phyloP scores from a whole-genome alignment of 2,113 vertebrate genomes.

The Scytalopus superciliaris region DNA sequence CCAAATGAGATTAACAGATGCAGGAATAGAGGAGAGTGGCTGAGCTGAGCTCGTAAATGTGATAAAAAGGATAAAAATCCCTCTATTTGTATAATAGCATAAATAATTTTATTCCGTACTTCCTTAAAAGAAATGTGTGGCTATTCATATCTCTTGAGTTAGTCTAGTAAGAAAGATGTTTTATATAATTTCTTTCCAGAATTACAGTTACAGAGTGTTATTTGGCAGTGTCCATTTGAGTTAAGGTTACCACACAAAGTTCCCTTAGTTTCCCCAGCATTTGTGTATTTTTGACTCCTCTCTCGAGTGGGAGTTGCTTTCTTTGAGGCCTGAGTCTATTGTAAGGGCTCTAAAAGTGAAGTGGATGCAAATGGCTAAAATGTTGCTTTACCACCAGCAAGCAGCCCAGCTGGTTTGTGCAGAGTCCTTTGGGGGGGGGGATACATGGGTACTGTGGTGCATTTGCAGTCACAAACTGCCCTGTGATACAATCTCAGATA shows the following conservation, averaged over 20 bases:
- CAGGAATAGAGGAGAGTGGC: background rate
- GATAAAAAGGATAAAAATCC: background rate
- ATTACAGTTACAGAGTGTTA: background rate
- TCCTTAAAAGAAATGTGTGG: background rate
- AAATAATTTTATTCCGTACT: background rate
- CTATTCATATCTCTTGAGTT: background rate
- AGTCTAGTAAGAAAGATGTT: background rate
- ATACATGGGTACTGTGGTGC: background rate
- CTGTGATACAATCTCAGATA: background rate
- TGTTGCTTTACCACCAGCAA: rapidly evolving
- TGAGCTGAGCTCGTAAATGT: background rate
- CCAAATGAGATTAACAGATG: background rate
- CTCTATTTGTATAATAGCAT: background rate
- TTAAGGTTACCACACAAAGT: background rate
- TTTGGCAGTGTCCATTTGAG: background rate
- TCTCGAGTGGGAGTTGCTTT: background rate
- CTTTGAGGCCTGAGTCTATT: background rate
- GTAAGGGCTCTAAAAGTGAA: background rate
- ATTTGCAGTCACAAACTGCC: background rate
- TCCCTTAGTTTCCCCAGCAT: background rate
- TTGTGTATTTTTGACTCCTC: rapidly evolving
- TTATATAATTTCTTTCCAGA: background rate
- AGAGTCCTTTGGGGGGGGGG: too few relatives aligned
- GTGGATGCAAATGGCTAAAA: background rate
- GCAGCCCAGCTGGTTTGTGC: background rate